phyloP scores from a whole-genome alignment of 2,113 vertebrate species.

The Otis tarda region DNA sequence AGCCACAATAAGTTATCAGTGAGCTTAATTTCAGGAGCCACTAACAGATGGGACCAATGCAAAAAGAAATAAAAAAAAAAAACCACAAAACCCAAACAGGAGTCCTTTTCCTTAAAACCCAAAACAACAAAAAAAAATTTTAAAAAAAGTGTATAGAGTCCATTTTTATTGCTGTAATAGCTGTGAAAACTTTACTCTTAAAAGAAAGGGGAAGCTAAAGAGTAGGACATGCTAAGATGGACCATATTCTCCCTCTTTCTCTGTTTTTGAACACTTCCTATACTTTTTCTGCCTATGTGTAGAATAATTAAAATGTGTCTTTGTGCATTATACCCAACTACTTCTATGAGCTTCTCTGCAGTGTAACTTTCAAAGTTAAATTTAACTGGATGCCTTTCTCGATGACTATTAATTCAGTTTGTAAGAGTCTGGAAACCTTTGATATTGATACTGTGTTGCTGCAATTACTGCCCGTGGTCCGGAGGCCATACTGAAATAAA shows the following conservation, averaged over 20 bases:
- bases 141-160: background rate
- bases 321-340: background rate
- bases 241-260: background rate
- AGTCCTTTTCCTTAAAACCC: background rate
- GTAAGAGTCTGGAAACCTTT: conserved; percentile 20
- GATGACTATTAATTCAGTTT: conserved; percentile 31
- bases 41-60: background rate
- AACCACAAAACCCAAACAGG: background rate
- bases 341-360: background rate
- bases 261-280: background rate
- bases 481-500: conserved; percentile 29
- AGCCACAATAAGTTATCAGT: background rate
- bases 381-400: conserved; percentile 21
- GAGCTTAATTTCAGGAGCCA: background rate
- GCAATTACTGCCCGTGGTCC: conserved; percentile 13
- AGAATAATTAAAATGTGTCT: background rate
- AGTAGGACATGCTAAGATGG: background rate
- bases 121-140: background rate
- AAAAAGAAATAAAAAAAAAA: background rate
- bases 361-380: background rate
- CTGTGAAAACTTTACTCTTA: background rate
- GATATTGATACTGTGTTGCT: conserved; percentile 18
- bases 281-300: background rate
- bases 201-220: background rate
- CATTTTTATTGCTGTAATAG: background rate